phyloP scores from a whole-genome alignment of 2,797 vertebrate species.

The Taeniopygia guttata region DNA sequence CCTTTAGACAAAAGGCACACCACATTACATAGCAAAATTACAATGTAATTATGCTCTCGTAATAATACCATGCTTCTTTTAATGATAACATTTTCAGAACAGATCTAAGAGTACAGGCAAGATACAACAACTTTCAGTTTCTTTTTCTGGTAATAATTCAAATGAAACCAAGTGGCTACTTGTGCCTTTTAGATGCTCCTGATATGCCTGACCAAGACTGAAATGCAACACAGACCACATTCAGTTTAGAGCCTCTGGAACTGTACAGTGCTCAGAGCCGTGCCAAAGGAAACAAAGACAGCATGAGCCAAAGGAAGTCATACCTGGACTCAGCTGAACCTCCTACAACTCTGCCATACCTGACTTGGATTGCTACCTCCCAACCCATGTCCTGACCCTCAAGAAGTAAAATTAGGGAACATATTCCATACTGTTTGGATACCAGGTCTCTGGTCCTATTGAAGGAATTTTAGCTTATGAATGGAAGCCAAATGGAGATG shows the following conservation, averaged over 20 bases:
- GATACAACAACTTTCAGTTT: conserved; percentile 24
- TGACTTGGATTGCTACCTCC: neutral
- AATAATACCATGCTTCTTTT: conserved; percentile 20
- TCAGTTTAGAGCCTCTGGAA: neutral
- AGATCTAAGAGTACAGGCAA: neutral
- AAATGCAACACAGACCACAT: neutral
- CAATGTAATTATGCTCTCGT: neutral
- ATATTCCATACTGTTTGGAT: neutral
- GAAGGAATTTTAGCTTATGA: neutral
- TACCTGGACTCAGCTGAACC: neutral
- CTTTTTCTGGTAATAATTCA: conserved; percentile 2
- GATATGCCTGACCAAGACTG: neutral
- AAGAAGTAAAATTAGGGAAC: neutral
- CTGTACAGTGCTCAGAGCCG: neutral
- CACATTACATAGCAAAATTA: neutral
- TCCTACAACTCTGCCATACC: neutral
- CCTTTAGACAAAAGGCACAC: conserved; percentile 1
- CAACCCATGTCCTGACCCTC: neutral
- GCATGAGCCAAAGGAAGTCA: neutral
- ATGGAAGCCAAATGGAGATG: neutral
- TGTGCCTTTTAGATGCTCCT: neutral
- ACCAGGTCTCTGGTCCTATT: neutral
- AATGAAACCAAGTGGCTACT: neutral
- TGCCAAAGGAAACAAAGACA: neutral
- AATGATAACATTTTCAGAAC: conserved; percentile 23